Percentiles rank a stretch among this genome's conserved stretches.
Conservation (phyloP, 1,140 invertebrate genomes). For the Ceratitis capitata region DNA sequence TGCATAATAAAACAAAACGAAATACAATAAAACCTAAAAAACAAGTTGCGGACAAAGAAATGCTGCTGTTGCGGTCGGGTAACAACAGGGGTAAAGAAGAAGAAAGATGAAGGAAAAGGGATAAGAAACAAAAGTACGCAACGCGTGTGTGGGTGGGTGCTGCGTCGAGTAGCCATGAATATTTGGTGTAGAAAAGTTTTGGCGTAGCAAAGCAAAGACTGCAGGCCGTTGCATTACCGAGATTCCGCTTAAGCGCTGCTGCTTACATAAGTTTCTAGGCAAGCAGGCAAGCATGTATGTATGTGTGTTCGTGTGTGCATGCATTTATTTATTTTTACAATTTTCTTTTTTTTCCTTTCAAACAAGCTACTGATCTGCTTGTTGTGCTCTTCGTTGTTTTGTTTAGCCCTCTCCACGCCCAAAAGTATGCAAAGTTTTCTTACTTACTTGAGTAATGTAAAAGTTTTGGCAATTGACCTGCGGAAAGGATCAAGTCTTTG, state of each 20-base stretch:
- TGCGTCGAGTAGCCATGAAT: neutral
- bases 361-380: neutral
- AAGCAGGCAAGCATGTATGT: no score
- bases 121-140: neutral
- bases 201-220: slow-evolving; percentile 9
- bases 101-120: neutral
- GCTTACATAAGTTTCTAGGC: neutral
- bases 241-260: neutral
- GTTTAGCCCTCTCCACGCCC: neutral
- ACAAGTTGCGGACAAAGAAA: neutral
- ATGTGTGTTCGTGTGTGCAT: no score
- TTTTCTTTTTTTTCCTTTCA: neutral
- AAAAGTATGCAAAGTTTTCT: slow-evolving; percentile 34
- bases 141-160: neutral
- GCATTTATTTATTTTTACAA: neutral
- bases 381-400: neutral
- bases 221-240: slow-evolving; percentile 20
- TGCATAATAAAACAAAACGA: slow-evolving; percentile 12
- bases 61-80: neutral
- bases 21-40: no score
- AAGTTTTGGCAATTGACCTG: slow-evolving; percentile 37
- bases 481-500: slow-evolving; percentile 36
- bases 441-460: slow-evolving; percentile 37
- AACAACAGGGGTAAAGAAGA: neutral
- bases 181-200: neutral